Base-by-base conservation (phyloP, 2,888 invertebrate genomes). In the Polydrusus cervinus region DNA sequence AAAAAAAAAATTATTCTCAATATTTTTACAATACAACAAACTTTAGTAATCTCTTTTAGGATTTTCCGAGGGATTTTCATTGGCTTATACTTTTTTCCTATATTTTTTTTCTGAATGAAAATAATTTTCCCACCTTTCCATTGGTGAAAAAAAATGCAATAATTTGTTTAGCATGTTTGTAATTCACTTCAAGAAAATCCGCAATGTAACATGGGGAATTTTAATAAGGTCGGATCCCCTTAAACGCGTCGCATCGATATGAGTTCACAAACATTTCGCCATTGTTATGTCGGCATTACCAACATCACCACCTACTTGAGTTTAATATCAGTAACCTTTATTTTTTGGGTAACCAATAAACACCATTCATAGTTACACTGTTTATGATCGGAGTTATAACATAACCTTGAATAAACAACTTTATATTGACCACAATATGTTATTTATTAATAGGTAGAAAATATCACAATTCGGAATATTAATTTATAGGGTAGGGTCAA, bases 341-440 rank as follows among this genome's bases (percentile, higher is more conserved):
- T 7, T 30, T 57, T 57, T 57, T 13, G 14, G 18, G 57, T 60
- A 60, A 18, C 16, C 38, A 11, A 60, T 9, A 10, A 11, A 55
- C n/a, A 38, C 38, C 57, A 60, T 60, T 60, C 57, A 60, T 60
- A 60, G 55, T 34, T 38, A n/a, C 43, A 55, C 14, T 38, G 18
- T 60, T 60, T 60, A 60, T 60, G 16, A 38, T 60, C 38, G 38
- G 11, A 38, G 38, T 5, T 60, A 3, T 60, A 25, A n/a, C 5
- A 25, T 25, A 16, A 38, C 57, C 57, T 60, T 60, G 57, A 38
- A 60, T 7, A 18, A 11, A 9, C 57, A 40, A 60, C 38, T 60
- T 34, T 34, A 34, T 60, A 38, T 60, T 38, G 57, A 60, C 57
- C 14, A 55, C 34, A 34, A 25, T 53, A 5, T 13, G 34, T 55